These are phyloP conservation scores for Tragelaphus strepsiceros DNA, from an alignment of 2,113 vertebrate genomes.

Conservation along the genomic window DNA sequence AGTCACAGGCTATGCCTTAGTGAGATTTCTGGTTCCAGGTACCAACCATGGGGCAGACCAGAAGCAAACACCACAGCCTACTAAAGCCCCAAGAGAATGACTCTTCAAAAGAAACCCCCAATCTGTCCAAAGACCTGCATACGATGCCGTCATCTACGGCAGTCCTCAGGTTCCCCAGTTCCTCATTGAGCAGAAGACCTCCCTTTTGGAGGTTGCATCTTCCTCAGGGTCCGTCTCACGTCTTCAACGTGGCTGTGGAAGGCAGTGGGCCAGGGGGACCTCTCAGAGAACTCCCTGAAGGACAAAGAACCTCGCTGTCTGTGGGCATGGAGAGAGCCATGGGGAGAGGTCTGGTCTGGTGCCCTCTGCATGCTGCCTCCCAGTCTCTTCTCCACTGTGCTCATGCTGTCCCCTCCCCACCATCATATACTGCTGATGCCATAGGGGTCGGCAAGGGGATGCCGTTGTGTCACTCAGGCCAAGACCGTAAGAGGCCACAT, in stretches of 20 bases:
- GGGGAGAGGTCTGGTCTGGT: neutral
- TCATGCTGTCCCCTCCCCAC: neutral
- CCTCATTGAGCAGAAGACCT: neutral
- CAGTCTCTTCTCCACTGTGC: neutral
- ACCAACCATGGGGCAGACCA: neutral
- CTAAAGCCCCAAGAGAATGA: neutral
- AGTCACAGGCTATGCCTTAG: neutral
- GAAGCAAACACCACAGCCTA: neutral
- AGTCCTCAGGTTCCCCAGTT: neutral
- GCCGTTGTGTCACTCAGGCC: neutral
- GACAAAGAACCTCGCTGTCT: neutral
- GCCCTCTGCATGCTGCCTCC: too few relatives aligned
- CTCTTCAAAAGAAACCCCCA: neutral
- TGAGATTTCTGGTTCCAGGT: neutral
- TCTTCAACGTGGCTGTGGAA: neutral
- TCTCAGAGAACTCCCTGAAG: neutral
- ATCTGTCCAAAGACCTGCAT: neutral
- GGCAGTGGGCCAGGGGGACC: neutral
- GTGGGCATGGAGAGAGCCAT: accelerated
- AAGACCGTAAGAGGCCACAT: neutral
- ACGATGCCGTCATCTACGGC: too few relatives aligned
- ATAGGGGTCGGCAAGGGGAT: neutral
- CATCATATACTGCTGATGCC: neutral
- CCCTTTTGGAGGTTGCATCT: neutral
- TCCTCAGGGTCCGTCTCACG: neutral